A percentile compares a stretch with the other conserved stretches of the same genome.
These are phyloP conservation scores for Xiphias gladius DNA, from an alignment of 2,113 vertebrate species.

Conservation along the genomic window DNA sequence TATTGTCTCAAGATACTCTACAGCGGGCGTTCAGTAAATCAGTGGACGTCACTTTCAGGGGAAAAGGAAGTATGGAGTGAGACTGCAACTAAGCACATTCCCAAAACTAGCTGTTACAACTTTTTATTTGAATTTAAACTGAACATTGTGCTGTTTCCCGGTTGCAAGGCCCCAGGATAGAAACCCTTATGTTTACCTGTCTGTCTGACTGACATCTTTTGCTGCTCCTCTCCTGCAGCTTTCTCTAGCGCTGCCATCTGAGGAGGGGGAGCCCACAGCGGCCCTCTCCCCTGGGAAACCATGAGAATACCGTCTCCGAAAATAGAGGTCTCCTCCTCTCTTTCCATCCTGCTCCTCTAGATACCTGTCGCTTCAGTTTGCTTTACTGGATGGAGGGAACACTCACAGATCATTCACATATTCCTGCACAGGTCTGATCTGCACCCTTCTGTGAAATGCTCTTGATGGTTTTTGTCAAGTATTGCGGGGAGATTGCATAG, in stretches of 20 bases:
- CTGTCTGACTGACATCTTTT: conserved; percentile 46
- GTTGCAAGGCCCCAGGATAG: conserved; percentile 18
- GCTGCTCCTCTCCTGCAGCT: conserved; percentile 41
- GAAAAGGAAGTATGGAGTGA: conserved; percentile 9
- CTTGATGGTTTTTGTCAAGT: conserved; percentile 43
- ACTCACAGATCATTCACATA: conserved; percentile 20
- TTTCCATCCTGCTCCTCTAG: conserved; percentile 45
- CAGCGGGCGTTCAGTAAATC: conserved; percentile 2
- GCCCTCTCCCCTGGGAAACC: conserved; percentile 58
- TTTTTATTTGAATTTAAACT: background rate
- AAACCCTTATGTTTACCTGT: conserved; percentile 27
- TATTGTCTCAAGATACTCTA: conserved; percentile 3
- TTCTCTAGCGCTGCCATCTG: conserved; percentile 59
- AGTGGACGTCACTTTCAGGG: conserved; percentile 35
- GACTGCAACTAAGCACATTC: conserved; percentile 9
- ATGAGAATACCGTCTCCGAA: conserved; percentile 71
- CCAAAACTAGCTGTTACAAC: background rate
- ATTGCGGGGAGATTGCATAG: conserved; percentile 42
- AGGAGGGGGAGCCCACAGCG: conserved; percentile 68
- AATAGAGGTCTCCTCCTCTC: conserved; percentile 72
- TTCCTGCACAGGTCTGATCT: conserved; percentile 5
- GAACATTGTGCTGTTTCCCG: background rate
- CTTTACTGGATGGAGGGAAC: conserved; percentile 30
- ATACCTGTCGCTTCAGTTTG: conserved; percentile 37
- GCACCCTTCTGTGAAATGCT: background rate